Evolutionary conservation across 2,113 vertebrate species (phyloP).

Genomic region (Oreochromis niloticus): DNA sequence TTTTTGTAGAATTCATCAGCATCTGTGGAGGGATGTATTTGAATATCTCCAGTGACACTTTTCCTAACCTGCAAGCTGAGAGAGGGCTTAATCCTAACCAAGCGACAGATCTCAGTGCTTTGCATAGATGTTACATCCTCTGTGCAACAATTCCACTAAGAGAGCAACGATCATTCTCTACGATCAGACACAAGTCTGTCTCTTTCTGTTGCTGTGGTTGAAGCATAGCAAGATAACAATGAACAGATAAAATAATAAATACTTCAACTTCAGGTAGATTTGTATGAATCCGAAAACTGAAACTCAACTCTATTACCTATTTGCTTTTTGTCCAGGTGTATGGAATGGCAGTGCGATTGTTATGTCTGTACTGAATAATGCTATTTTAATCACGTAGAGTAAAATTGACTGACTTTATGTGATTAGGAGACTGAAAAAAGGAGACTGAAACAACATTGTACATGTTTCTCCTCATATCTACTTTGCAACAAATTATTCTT

Average conservation of each 20-base stretch:
- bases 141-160: neutral
- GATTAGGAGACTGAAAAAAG: neutral
- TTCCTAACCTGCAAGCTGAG: neutral
- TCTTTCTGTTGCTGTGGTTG: neutral
- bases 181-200: neutral
- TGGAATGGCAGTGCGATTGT: neutral
- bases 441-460: neutral
- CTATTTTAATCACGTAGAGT: neutral
- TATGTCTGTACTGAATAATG: neutral
- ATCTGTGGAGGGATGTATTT: neutral
- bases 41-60: neutral
- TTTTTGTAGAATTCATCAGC: neutral
- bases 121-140: neutral
- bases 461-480: neutral
- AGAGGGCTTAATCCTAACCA: neutral
- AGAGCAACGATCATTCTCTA: neutral
- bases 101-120: neutral
- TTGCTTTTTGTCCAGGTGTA: neutral
- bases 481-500: neutral
- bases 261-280: neutral
- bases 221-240: neutral
- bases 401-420: neutral
- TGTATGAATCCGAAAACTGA: neutral
- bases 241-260: neutral
- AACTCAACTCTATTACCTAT: neutral